These are phyloP conservation scores for Cancer borealis DNA, from an alignment of 2,888 invertebrate species.

Conservation along the genomic window DNA sequence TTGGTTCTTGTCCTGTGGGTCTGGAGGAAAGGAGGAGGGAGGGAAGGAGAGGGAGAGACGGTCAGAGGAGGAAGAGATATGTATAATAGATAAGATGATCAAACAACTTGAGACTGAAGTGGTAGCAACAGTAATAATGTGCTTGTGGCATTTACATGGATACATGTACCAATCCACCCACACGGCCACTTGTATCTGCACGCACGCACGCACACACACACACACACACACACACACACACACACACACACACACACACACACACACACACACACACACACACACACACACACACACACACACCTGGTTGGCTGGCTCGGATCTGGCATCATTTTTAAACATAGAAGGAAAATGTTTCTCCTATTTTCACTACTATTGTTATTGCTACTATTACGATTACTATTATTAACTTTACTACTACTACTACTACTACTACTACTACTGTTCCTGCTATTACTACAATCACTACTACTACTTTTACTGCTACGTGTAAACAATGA, in stretches of 20 bases:
- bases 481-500: not conserved
- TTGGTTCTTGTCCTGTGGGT: not conserved
- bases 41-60: not conserved
- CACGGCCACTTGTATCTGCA: not conserved
- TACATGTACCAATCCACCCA: not conserved
- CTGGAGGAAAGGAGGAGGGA: not conserved
- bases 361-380: not conserved
- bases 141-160: not conserved
- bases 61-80: not conserved
- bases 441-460: not conserved
- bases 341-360: not conserved
- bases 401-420: not conserved
- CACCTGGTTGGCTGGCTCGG: not conserved
- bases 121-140: not conserved
- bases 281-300: conserved; percentile 37
- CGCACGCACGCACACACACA: not conserved
- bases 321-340: not conserved
- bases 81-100: not conserved
- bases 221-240: conserved; percentile 17
- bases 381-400: not conserved
- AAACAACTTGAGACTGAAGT: not conserved
- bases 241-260: conserved; percentile 17
- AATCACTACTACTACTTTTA: not conserved
- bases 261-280: conserved; percentile 37
- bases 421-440: not conserved